phyloP scores from a whole-genome alignment of 1,140 invertebrate species.

The Euwallacea similis region DNA sequence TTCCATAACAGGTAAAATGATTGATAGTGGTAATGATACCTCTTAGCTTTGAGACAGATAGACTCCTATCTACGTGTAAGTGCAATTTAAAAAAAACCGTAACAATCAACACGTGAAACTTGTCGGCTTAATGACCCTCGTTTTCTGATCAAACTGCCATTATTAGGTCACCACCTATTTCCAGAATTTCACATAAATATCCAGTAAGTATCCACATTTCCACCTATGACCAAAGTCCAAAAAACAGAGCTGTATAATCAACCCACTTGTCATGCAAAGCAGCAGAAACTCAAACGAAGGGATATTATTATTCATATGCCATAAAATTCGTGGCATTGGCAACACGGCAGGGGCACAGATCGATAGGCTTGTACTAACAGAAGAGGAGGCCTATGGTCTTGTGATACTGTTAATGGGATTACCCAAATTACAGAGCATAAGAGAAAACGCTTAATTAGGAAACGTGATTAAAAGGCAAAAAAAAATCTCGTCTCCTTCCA shows the following conservation, averaged over 20 bases:
- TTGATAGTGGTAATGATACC: not conserved
- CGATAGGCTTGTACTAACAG: not conserved
- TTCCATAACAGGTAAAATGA: no score
- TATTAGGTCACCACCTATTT: not conserved
- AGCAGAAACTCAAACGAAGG: not conserved
- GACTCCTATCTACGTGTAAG: not conserved
- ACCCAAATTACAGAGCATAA: slow-evolving; percentile 8
- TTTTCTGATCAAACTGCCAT: not conserved
- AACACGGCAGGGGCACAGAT: not conserved
- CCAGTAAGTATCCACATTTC: not conserved
- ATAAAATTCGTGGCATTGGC: not conserved
- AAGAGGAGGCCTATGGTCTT: not conserved
- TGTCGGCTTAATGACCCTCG: not conserved
- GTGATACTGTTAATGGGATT: slow-evolving; percentile 9
- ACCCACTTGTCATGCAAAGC: slow-evolving; percentile 3
- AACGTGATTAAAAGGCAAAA: slow-evolving; percentile 12
- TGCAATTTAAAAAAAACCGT: not conserved
- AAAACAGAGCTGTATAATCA: not conserved
- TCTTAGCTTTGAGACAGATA: not conserved
- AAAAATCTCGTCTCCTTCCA: not conserved
- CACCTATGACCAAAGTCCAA: not conserved
- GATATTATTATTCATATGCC: slow-evolving; percentile 4
- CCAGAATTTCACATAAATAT: not conserved
- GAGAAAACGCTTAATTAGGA: slow-evolving; percentile 4
- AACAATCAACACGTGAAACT: not conserved